Base-by-base conservation (phyloP, 1,140 invertebrate species). In the Pararge aegeria region DNA sequence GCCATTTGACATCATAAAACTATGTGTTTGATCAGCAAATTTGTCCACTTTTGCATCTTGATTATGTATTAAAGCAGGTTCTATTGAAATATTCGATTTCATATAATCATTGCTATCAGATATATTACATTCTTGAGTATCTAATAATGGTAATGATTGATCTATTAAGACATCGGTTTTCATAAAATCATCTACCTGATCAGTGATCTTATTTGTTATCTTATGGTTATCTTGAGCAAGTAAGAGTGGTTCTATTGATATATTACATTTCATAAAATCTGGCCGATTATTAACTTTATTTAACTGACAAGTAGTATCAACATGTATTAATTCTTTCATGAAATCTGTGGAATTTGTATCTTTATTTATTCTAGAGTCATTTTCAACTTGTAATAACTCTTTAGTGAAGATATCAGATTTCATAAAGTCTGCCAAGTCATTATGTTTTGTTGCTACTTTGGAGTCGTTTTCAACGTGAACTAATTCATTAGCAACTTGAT, bases 1-100 rank as follows among this genome's bases (percentile, higher is more conserved):
- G 44, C 62, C 59, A 52, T 73, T 73, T 6, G 76, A 68, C 62
- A 78, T 78, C 18, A 78, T 73, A 61, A 74, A 64, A 50, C 57
- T 56, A 56, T 65, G 58, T 13, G 46, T 48, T 54, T 55, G 56
- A 38, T 65, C 53, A 20, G 2, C 15, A 46, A 46, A 19, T 12
- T 44, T 46, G 13, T 20, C 44, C 7, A n/a, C 21, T 46, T 20
- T 16, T 46, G 20, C 1, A 24, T 21, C 15, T 46, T 16, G 18
- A 46, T 10, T 46, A 24, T 46, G 1, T 21, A 21, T 15, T 20
- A 46, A 20, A 15, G 18, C 6, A 21, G 19, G 44, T 46, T 46
- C 44, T 20, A 20, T 46, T 46, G 21, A n/a, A 21, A 21, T 21
- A 21, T 46, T 21, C 7, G 40, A 16, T 19, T 44, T 44, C 7